Percentiles rank a stretch among this genome's conserved stretches.
phyloP scores from a whole-genome alignment of 2,113 vertebrate species.

The Amphiprion ocellaris region DNA sequence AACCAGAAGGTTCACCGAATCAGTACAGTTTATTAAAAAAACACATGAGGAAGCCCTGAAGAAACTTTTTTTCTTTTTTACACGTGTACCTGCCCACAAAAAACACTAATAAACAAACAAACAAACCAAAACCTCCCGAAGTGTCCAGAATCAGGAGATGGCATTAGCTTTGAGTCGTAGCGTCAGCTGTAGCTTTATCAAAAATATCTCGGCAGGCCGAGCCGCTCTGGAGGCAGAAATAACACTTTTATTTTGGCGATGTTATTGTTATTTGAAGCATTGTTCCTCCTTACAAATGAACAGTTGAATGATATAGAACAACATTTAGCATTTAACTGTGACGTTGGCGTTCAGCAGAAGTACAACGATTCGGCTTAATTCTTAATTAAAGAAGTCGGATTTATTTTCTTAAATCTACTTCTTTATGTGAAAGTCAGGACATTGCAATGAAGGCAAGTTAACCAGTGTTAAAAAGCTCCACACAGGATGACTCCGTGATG shows the following conservation, averaged over 20 bases:
- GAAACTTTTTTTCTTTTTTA: neutral
- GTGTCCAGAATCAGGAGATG: conserved; percentile 13
- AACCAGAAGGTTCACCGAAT: conserved; percentile 18
- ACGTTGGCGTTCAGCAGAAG: too few species aligned
- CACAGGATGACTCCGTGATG: too few species aligned
- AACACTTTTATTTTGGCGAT: neutral
- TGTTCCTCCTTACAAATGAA: neutral
- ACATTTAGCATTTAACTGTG: neutral
- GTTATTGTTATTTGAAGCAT: neutral
- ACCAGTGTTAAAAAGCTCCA: neutral
- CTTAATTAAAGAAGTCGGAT: too few species aligned
- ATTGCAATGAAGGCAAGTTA: neutral
- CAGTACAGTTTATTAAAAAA: conserved; percentile 21
- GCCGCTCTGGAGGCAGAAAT: conserved; percentile 50
- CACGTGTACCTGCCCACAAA: neutral
- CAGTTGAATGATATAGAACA: neutral
- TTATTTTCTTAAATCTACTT: too few species aligned
- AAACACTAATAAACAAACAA: conserved; percentile 8
- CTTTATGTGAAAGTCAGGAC: neutral
- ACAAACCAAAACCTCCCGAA: conserved; percentile 19
- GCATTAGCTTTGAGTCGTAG: conserved; percentile 27
- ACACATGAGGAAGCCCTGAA: conserved; percentile 16
- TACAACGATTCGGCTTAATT: too few species aligned
- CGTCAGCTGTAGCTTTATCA: conserved; percentile 42
- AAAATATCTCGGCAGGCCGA: conserved; percentile 7